These are phyloP conservation scores for Rhabdomys dilectus DNA, from an alignment of 2,113 vertebrate genomes.

Conservation along the genomic window DNA sequence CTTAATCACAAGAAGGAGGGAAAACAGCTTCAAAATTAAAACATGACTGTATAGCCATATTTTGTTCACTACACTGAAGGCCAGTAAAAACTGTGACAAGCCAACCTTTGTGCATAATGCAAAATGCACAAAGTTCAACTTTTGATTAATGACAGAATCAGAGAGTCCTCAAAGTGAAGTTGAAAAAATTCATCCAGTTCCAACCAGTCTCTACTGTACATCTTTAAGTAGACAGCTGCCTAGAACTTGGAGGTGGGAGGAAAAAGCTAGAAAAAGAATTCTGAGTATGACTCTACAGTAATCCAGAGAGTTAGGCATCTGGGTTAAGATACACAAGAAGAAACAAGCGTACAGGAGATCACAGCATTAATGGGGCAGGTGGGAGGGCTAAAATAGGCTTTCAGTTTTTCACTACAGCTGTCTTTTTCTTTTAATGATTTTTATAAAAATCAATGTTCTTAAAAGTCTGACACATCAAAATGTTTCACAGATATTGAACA, in stretches of 20 bases:
- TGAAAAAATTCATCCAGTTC: not conserved
- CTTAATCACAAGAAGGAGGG: not conserved
- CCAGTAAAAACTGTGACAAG: not conserved
- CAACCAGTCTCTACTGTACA: not conserved
- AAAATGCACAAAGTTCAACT: not conserved
- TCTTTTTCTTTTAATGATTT: not conserved
- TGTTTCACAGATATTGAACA: conserved; percentile 13
- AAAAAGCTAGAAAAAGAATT: not conserved
- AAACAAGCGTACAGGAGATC: not conserved
- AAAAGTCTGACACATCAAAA: conserved; percentile 41
- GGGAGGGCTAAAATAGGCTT: not conserved
- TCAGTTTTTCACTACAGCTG: not conserved
- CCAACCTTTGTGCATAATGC: not conserved
- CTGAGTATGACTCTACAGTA: not conserved
- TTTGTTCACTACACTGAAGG: not conserved
- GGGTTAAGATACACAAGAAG: not conserved
- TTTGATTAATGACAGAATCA: conserved; percentile 14
- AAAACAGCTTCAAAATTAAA: not conserved
- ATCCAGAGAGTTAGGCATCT: not conserved
- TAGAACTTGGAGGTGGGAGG: not conserved
- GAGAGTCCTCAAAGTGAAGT: conserved; percentile 2
- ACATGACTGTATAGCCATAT: not conserved
- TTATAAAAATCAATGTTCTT: conserved; percentile 26
- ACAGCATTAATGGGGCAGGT: not conserved
- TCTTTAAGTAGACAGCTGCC: not conserved